Evolutionary conservation across 2,888 invertebrate species (phyloP), one percentile per base, ranked within the genome.

Genomic region (Himalopsyche tibetana): DNA sequence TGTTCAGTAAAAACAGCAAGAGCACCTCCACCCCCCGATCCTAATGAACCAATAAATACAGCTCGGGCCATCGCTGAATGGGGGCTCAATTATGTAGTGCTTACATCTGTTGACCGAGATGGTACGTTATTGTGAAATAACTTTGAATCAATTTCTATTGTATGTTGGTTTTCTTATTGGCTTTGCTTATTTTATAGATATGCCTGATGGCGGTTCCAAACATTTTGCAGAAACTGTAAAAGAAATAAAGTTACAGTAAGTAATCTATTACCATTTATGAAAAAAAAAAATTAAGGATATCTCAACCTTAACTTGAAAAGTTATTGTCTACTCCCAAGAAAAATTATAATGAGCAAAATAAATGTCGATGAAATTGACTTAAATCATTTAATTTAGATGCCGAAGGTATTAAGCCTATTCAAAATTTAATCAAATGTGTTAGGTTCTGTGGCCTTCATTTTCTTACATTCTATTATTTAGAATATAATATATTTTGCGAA

Each of bases 21-120:
- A 88, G 94, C 94, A 45, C 99, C 99, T 0, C 97, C 98, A 1
- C 96, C 97, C 0, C 94, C 98, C 11, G 98, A 99, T 93, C 95
- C 96, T 0, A 93, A 95, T 86, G 99, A 99, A 92, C 99, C 99
- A 0, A 91, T 94, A 9, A 97, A 99, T 92, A 99, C 99, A 0
- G 99, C 99, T 0, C 94, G 92, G 84, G 99, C 99, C 0, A 96
- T 99, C 89, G 95, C 95, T 80, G 95, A 96, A 19, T 99, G 99
- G 99, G 98, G 98, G 0, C 94, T 99, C 4, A 98, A 99, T 90
- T 99, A 99, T 91, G 96, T 99, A 83, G 99, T 99, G 51, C 93
- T 99, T 12, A 99, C 99, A 0, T 99, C 99, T 3, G 99, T 99
- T 0, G 99, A 99, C 91, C 95, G 99, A 90, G 99, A 99, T 93